Evolutionary conservation across 2,888 invertebrate genomes (phyloP).

Genomic region (Drosophila cyrtoloma): DNA sequence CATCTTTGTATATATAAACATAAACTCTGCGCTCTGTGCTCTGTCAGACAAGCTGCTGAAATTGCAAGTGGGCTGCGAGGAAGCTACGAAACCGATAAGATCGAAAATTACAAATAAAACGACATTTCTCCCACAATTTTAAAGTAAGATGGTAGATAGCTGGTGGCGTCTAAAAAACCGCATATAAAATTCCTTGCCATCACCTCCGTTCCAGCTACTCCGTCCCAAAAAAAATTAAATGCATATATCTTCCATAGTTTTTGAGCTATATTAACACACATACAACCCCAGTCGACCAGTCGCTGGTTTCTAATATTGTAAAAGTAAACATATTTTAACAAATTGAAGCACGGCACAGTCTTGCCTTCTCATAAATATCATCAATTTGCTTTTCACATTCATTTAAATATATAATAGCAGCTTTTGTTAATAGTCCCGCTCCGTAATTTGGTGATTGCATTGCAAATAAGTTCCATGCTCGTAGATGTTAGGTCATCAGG

Average conservation of each 20-base stretch:
- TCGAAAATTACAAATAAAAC: too few species aligned
- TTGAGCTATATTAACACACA: too few species aligned
- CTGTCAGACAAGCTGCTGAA: not conserved
- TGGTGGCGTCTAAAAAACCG: too few species aligned
- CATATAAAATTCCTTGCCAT: too few species aligned
- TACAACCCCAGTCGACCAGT: not conserved
- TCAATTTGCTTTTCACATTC: not conserved
- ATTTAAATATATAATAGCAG: not conserved
- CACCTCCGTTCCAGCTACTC: too few species aligned
- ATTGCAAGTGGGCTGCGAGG: not conserved
- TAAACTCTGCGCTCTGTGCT: not conserved
- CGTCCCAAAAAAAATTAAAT: too few species aligned
- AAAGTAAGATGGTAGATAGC: too few species aligned
- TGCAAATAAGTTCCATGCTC: constrained; percentile 8
- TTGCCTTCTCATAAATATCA: not conserved
- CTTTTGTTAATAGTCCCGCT: not conserved
- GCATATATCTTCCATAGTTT: too few species aligned
- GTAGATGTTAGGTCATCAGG: not conserved
- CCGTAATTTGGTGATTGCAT: constrained; percentile 8
- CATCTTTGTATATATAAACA: too few species aligned
- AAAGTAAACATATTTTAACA: not conserved
- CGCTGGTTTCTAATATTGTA: not conserved
- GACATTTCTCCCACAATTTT: too few species aligned
- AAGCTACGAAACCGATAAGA: not conserved
- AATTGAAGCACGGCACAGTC: not conserved